Percentiles rank a stretch among this genome's conserved stretches.
These are phyloP conservation scores for human DNA, from an alignment of 2,113 vertebrate species.

Conservation along the genomic window GRCh38 chr2:164863501-164864000, in stretches of 20 bases:
- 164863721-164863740: not conserved
- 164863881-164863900: not conserved
- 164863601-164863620: not conserved
- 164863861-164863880: not conserved
- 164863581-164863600: not conserved
- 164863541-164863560: not conserved
- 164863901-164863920: not conserved
- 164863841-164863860: constrained; percentile 21
- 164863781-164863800: constrained; percentile 9
- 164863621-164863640: not conserved
- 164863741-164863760: not conserved
- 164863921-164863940: not conserved
- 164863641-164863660: not conserved
- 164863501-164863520: not conserved
- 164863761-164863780: not conserved
- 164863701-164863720: not conserved
- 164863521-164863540: not conserved
- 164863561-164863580: not conserved
- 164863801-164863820: not conserved
- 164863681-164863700: not conserved
- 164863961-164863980: not conserved
- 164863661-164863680: constrained; percentile 18
- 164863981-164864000: not conserved
- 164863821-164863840: constrained; percentile 33
- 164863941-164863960: not conserved